Conservation (phyloP, 2,888 invertebrate species). For the Steinernema hermaphroditum region DNA sequence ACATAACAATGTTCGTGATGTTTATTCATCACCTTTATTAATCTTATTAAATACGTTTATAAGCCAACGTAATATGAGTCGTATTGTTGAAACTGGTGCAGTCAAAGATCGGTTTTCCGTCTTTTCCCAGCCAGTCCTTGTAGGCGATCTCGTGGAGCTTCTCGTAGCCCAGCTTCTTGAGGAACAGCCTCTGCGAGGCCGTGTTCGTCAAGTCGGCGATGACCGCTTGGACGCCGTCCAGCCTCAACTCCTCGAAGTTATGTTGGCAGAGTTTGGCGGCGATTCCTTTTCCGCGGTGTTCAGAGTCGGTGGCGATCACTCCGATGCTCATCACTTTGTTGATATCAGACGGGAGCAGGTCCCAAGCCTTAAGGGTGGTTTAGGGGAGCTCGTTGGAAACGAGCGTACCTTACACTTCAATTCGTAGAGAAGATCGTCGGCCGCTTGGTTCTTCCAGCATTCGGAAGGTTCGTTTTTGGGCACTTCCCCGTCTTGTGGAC, state of each 20-base stretch:
- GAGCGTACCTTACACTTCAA: background rate
- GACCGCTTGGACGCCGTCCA: background rate
- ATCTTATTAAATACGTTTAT: too few relatives aligned
- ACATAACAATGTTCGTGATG: too few relatives aligned
- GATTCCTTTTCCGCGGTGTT: background rate
- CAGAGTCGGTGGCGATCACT: background rate
- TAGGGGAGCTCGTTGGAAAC: background rate
- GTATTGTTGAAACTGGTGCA: background rate
- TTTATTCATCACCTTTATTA: too few relatives aligned
- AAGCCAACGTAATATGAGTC: too few relatives aligned
- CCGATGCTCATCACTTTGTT: background rate
- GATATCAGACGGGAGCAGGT: background rate
- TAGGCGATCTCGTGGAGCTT: conserved; percentile 1
- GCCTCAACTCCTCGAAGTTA: background rate
- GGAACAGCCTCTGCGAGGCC: background rate
- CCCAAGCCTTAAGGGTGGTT: background rate
- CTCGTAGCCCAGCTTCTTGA: background rate
- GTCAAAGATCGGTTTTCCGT: background rate
- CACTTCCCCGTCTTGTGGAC: background rate
- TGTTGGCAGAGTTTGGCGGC: background rate
- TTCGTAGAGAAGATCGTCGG: background rate
- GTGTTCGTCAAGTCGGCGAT: background rate
- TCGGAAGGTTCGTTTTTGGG: background rate
- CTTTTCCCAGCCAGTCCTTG: background rate
- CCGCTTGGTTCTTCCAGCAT: background rate